Base-by-base conservation (phyloP, 2,797 vertebrate species). In the Loris lydekkerianus region DNA sequence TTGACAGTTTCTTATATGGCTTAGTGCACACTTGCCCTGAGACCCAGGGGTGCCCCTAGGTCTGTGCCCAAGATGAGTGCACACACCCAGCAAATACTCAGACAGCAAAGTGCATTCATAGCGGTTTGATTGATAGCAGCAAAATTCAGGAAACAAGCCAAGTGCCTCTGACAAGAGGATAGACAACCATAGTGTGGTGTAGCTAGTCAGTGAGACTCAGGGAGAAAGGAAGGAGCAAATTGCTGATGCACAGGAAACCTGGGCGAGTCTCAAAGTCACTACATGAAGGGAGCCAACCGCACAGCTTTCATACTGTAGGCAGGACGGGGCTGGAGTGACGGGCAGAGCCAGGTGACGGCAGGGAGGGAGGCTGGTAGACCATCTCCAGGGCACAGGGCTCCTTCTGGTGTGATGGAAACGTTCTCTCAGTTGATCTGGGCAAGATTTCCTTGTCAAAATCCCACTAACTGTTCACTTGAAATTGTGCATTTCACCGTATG, bases 311-410 rank as follows among this genome's bases (percentile, higher is more conserved):
- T 15, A 15, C 46, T 46, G 5, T 40, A 34, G 29, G 37, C 21
- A 5, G 17, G 37, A 53, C 0, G 1, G 15, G 1, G 14, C 61
- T 0, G 3, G 1, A 10, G 31, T 3, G 72, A n/a, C 20, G 0
- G 20, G 37, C 72, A 5, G 1, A 53, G 49, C 49, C 49, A 3
- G 1, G 49, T 14, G 14, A 5, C 10, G 0, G 2, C 10, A 0
- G 4, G 18, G 5, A 37, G 7, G 43, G 29, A 7, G 21, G 9
- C 21, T 0, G 5, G 25, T 63, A 63, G 49, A 53, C 49, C 61
- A 63, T 20, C 20, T 40, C 53, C 1, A 78, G 29, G 27, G 53
- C 23, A 17, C n/a, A 20, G 17, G 46, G 40, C 2, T 49, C 20
- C 29, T 37, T 37, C 63, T 14, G 2, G n/a, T 37, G 1, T 34